Base-by-base conservation (phyloP, 1,140 invertebrate species). In the Rhysida immarginata region DNA sequence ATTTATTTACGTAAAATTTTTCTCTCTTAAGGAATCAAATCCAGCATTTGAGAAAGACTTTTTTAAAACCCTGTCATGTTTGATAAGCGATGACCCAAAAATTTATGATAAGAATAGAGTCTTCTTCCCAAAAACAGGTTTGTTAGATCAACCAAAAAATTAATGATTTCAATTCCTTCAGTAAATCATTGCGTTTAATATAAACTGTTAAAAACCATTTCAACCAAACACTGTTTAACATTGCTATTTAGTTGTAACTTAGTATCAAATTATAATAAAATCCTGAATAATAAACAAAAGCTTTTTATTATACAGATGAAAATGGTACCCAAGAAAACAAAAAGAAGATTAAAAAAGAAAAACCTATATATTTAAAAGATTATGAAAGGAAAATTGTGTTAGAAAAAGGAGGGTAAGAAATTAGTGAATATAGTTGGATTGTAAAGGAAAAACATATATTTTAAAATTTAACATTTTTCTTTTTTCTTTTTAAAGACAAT, bases 31-130 rank as follows among this genome's bases (percentile, higher is more conserved):
- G 71, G 69, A 66, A 54, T 65, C 72, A 58, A 69, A 71, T 56
- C 69, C 77, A 59, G 75, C 82, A 60, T 74, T 87, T 42, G 91
- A 96, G 64, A 82, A 83, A 64, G 80, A 85, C 52, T 96, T 95
- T 69, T 81, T 88, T 2, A 87, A 85, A 72, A 85, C 89, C 0
- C 69, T 94, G 0, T 77, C 89, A 1, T 81, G 78, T 55, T 68
- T 96, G 3, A 96, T 94, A 68, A 85, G 79, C 26, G 87, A 87
- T 69, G 85, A 95, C 75, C 86, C 90, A 0, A 78, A 76, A 61
- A 92, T 94, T 60, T 95, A 95, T 72, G 78, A 94, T 63, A 75
- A 81, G 52, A 75, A 79, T 57, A 72, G 77, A 13, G 79, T 75
- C 46, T 94, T 89, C 66, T 95, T 92, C 70, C 68, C 77, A 58